These are phyloP conservation scores for Burhinus oedicnemus DNA, from an alignment of 2,113 vertebrate species.

Conservation along the genomic window DNA sequence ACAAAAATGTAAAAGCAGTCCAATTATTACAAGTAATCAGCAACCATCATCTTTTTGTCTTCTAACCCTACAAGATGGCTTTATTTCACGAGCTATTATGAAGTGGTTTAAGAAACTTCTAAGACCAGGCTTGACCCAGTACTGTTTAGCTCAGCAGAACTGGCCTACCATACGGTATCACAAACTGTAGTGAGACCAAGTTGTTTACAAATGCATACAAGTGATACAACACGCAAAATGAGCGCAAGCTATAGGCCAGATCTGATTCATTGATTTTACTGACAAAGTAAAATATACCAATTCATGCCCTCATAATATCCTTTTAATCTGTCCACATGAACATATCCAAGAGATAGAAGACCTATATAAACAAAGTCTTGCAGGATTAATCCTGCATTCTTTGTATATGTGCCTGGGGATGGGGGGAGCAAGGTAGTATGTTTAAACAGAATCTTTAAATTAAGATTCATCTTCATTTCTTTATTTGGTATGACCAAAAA, in stretches of 20 bases:
- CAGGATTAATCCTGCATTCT: neutral
- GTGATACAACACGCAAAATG: neutral
- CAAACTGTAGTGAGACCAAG: neutral
- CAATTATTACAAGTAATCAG: neutral
- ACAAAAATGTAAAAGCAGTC: neutral
- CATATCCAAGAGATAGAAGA: neutral
- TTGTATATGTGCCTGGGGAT: neutral
- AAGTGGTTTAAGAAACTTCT: neutral
- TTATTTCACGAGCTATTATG: neutral
- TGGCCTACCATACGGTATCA: neutral
- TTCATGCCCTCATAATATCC: neutral
- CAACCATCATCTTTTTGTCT: neutral
- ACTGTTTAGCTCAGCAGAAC: neutral
- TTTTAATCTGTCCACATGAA: neutral
- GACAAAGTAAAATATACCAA: neutral
- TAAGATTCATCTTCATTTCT: neutral
- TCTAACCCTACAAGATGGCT: accelerated
- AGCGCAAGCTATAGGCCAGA: neutral
- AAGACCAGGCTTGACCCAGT: neutral
- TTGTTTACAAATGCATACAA: neutral
- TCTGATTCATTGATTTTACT: neutral
- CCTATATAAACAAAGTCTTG: neutral
- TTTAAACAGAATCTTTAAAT: neutral
- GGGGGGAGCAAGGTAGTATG: neutral
- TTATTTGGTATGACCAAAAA: neutral